Percentiles rank a stretch among this genome's conserved stretches.
Conservation (phyloP, 1,140 invertebrate species). For the Drosophila suzukii region DNA sequence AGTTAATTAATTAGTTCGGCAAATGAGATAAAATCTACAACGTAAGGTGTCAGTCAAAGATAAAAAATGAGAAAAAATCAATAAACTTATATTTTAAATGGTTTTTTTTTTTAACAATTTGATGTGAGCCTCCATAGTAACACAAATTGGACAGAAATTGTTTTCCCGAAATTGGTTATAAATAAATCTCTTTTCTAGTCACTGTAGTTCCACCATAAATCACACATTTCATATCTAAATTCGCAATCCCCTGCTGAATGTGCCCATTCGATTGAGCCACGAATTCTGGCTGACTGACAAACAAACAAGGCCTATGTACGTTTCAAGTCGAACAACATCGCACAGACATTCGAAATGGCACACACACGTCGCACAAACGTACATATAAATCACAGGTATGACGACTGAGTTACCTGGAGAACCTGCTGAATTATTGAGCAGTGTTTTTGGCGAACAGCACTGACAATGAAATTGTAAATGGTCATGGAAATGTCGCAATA, state of each 20-base stretch:
- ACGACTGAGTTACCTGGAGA: constrained; percentile 28
- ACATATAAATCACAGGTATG: constrained; percentile 10
- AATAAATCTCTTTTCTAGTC: constrained; percentile 11
- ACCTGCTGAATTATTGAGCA: constrained; percentile 49
- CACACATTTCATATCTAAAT: constrained; percentile 6
- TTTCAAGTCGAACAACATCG: constrained; percentile 76
- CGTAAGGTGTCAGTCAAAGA: neutral
- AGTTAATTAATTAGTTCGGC: neutral
- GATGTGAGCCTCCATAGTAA: neutral
- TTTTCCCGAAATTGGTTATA: neutral
- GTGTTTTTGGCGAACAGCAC: constrained; percentile 22
- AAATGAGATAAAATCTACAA: neutral
- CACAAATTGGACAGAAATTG: too few species aligned
- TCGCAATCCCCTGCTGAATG: constrained; percentile 27
- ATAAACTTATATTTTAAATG: neutral
- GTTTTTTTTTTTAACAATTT: neutral
- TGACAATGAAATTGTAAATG: constrained; percentile 45
- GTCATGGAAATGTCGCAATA: constrained; percentile 23
- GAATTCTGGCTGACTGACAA: constrained; percentile 12
- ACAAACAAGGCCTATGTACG: constrained; percentile 60
- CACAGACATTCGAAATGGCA: constrained; percentile 18
- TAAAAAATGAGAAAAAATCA: neutral
- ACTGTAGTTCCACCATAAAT: constrained; percentile 19
- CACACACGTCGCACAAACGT: constrained; percentile 16
- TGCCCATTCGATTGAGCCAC: constrained; percentile 20